Evolutionary conservation across 2,888 invertebrate genomes (phyloP), one percentile per base, ranked within the genome.

Genomic region (Perithous albicinctus): DNA sequence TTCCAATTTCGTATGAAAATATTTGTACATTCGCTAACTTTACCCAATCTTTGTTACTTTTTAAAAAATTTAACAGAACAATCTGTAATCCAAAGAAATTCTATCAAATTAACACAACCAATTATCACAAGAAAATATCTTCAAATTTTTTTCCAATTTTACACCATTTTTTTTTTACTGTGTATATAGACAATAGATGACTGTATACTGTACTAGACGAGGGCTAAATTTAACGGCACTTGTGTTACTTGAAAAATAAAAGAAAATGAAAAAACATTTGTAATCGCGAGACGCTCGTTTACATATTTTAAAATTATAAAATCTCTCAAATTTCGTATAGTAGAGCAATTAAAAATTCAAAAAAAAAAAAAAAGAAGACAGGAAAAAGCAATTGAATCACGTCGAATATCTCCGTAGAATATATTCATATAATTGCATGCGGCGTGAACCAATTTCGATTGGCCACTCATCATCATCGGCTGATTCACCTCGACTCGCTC

Each of bases 341-440:
- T 56, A 6, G n/a, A 5, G 29, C 6, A 29, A 26, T 56, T 4
- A 29, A 56, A 29, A 2, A 32, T 18, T 8, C 5, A 56, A 38
- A 72, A 38, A 5, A 23, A 54, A 35, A 54, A 70, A 51, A 48
- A n/a, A n/a, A n/a, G n/a, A n/a, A n/a, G n/a, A n/a, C n/a, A n/a
- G n/a, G n/a, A n/a, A n/a, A n/a, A n/a, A n/a, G n/a, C n/a, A n/a
- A 8, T 15, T 35, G 8, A 59, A 32, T 32, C 32, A 32, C 59
- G 59, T 59, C 59, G 15, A 32, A 15, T 59, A 59, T 59, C 18
- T 20, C n/a, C 29, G 23, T 6, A 0, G 41, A n/a, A 54, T 72
- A 72, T 54, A n/a, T n/a, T n/a, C n/a, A n/a, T n/a, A 63, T 56
- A 64, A 26, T 32, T 54, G 67, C 76, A 83, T 84, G 85, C 81